phyloP scores from a whole-genome alignment of 2,888 invertebrate species.

The Stramonita haemastoma region DNA sequence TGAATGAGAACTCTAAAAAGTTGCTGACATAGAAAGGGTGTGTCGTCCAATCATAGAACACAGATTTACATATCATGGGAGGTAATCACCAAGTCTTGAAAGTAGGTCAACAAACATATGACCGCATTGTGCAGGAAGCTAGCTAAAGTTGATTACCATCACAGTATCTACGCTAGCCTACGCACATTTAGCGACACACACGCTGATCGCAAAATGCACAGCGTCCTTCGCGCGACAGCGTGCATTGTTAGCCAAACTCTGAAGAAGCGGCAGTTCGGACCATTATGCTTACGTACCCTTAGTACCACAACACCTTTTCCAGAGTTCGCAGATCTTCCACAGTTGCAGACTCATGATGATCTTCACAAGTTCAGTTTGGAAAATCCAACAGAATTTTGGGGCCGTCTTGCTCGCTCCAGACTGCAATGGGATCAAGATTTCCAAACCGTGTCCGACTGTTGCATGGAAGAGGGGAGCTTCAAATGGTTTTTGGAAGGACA shows the following conservation, averaged over 20 bases:
- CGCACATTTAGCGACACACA: not conserved
- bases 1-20: too few relatives aligned
- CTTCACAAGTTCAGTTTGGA: constrained; percentile 73
- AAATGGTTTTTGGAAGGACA: constrained; percentile 77
- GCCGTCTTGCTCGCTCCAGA: constrained; percentile 72
- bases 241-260: not conserved
- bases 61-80: not conserved
- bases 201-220: not conserved
- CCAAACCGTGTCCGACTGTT: constrained; percentile 70
- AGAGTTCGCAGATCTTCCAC: constrained; percentile 66
- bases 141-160: too few relatives aligned
- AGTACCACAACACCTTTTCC: constrained; percentile 67
- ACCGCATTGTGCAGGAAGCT: not conserved
- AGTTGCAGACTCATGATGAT: constrained; percentile 69
- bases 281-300: not conserved
- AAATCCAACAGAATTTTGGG: constrained; percentile 76
- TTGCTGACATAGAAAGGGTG: too few relatives aligned
- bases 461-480: constrained; percentile 71
- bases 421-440: constrained; percentile 75
- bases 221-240: not conserved
- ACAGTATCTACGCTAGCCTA: not conserved
- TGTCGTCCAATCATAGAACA: not conserved
- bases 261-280: not conserved
- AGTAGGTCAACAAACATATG: not conserved
- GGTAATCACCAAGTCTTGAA: not conserved